Conservation (phyloP, 1,140 invertebrate species). For the Laupala kohalensis region DNA sequence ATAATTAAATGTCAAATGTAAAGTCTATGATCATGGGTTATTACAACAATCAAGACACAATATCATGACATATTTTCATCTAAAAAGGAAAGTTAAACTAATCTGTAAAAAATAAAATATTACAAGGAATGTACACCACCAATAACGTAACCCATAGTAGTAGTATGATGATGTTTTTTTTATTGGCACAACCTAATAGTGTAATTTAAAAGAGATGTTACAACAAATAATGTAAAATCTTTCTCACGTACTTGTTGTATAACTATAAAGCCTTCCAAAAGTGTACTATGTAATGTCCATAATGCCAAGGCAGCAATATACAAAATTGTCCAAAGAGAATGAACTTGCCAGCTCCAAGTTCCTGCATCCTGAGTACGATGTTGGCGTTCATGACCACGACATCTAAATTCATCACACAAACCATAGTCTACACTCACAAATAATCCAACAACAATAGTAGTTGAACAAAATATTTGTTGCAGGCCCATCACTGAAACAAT, state of each 20-base stretch:
- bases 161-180: too few relatives aligned
- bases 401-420: slow-evolving; percentile 44
- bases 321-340: slow-evolving; percentile 39
- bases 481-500: slow-evolving; percentile 39
- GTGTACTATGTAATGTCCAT: slow-evolving; percentile 37
- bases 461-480: slow-evolving; percentile 41
- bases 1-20: too few relatives aligned
- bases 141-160: too few relatives aligned
- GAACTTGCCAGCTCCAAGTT: slow-evolving; percentile 33
- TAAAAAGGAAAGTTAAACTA: too few relatives aligned
- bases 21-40: too few relatives aligned
- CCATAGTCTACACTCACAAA: slow-evolving; percentile 48
- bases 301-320: slow-evolving; percentile 37
- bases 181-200: too few relatives aligned
- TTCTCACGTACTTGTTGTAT: slow-evolving; percentile 2
- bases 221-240: too few relatives aligned
- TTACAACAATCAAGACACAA: too few relatives aligned
- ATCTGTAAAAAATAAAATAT: too few relatives aligned
- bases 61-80: too few relatives aligned
- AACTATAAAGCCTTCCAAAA: slow-evolving; percentile 31
- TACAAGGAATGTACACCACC: too few relatives aligned
- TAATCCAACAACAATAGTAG: slow-evolving; percentile 40
- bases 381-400: slow-evolving; percentile 33
- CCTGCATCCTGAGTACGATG: slow-evolving; percentile 20
- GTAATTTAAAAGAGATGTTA: too few relatives aligned